A percentile compares a stretch with the other conserved stretches of the same genome.
phyloP scores from a whole-genome alignment of 2,113 vertebrate species.

The Hystrix brachyura region DNA sequence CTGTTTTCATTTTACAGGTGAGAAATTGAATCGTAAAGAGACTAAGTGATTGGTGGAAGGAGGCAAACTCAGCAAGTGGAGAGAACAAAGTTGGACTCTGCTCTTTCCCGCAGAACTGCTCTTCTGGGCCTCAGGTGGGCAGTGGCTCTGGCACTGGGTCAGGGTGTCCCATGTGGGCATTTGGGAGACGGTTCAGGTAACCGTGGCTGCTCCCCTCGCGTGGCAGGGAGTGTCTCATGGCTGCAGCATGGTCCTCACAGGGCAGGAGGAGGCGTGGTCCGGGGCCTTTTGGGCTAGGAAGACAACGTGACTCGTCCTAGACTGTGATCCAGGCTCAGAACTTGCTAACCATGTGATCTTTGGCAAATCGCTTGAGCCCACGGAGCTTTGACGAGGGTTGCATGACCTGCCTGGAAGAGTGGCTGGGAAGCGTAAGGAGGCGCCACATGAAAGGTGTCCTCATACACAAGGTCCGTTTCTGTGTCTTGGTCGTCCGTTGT shows the following conservation, averaged over 20 bases:
- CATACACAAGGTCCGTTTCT: fast-evolving
- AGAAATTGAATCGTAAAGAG: background rate
- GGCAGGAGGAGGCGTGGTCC: no score
- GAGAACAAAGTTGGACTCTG: background rate
- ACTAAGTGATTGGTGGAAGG: background rate
- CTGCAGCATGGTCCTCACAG: fast-evolving
- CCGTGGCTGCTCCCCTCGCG: background rate
- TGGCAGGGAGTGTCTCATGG: background rate
- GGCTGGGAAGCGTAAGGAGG: no score
- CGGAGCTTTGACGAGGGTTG: background rate
- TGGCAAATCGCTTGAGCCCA: fast-evolving
- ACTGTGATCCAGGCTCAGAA: background rate
- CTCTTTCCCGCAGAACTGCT: no score
- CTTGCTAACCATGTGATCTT: background rate
- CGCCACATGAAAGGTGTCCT: fast-evolving
- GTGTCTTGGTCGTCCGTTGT: background rate
- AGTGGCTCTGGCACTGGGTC: no score
- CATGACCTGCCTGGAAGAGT: no score
- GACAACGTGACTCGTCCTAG: fast-evolving
- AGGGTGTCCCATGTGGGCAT: background rate
- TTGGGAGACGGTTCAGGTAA: background rate
- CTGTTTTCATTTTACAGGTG: background rate
- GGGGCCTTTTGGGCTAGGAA: no score
- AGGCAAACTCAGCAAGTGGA: background rate
- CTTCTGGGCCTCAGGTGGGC: fast-evolving